These are phyloP conservation scores for Xiphydria camelus DNA, from an alignment of 2,888 invertebrate genomes.

Conservation along the genomic window DNA sequence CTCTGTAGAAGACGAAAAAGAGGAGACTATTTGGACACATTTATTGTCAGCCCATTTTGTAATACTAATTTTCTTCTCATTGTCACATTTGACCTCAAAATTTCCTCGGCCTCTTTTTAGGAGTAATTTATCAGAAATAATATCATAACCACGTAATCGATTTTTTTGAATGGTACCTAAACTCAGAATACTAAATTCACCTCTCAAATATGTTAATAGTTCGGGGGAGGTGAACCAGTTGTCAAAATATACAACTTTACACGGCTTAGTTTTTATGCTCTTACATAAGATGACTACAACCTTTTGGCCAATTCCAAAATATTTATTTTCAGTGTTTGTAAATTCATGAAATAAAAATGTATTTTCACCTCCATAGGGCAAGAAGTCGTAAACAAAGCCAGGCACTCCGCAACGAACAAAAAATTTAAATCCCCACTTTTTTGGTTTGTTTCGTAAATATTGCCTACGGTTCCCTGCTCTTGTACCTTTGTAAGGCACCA, in stretches of 20 bases:
- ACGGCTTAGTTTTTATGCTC: slow-evolving; percentile 23
- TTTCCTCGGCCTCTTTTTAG: no score
- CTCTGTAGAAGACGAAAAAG: no score
- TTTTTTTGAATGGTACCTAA: no score
- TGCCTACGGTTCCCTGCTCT: slow-evolving; percentile 43
- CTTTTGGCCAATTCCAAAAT: slow-evolving; percentile 37
- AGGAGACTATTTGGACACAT: no score
- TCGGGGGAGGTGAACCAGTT: neutral
- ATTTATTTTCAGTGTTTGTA: slow-evolving; percentile 26
- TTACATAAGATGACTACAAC: slow-evolving; percentile 34
- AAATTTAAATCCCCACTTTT: slow-evolving; percentile 49
- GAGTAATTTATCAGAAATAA: no score
- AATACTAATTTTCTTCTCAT: no score
- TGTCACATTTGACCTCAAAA: no score
- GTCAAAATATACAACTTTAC: neutral
- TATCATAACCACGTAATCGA: no score
- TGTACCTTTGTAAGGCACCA: slow-evolving; percentile 44
- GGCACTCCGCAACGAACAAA: slow-evolving; percentile 43
- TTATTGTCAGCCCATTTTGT: no score
- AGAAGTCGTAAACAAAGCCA: slow-evolving; percentile 47
- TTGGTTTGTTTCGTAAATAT: slow-evolving; percentile 46
- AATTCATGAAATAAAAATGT: slow-evolving; percentile 39
- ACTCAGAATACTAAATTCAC: no score
- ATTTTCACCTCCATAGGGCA: slow-evolving; percentile 38
- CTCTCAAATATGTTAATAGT: no score